Base-by-base conservation (phyloP, 2,888 invertebrate species). In the Euplexia lucipara region DNA sequence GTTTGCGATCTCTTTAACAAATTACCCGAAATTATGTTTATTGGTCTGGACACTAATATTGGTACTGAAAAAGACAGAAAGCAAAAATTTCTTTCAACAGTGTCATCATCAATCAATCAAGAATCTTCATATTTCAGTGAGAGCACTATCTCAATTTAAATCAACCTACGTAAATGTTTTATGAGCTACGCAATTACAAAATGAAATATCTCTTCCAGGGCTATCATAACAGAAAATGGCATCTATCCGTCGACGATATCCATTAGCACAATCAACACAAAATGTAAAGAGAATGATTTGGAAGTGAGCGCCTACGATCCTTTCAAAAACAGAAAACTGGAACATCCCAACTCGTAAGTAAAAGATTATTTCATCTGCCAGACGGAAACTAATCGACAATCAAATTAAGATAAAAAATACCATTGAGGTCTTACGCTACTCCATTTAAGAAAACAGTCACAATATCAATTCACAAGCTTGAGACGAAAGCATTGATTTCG, bases 281-380 rank as follows among this genome's bases (percentile, higher is more conserved):
- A 96, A 92, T 86, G 92, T 89, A 90, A 92, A 88, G 86, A 89
- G 47, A 85, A 87, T 63, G 91, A 92, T 39, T 59, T 88, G 49
- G 94, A 95, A 73, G 87, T 86, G 35, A 86, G 78, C 58, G 78
- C 81, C 0, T 93, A 94, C 58, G 93, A 95, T 52, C 95, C 95
- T 0, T 95, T 95, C 67, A 82, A 91, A 59, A 91, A 93, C 59
- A 91, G 95, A 82, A 92, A 95, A 83, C 76, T 95, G 65, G 92
- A 94, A 79, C 92, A 95, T 81, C 94, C 95, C 0, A 95, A 94
- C 83, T 95, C 95, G 95, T 95, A 88, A 94, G 95, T 92, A 80
- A 26, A n/a, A 49, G 5, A n/a, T 22, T 8, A 4, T 47, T 63
- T 49, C 47, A 57, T 66, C 32, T 35, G 2, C 10, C 44, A 64